A percentile compares a stretch with the other conserved stretches of the same genome.
Evolutionary conservation across 30 jellyfish, hydroid and myxozoan species (phyloP).

Genomic region (Aurelia coerulea): DNA sequence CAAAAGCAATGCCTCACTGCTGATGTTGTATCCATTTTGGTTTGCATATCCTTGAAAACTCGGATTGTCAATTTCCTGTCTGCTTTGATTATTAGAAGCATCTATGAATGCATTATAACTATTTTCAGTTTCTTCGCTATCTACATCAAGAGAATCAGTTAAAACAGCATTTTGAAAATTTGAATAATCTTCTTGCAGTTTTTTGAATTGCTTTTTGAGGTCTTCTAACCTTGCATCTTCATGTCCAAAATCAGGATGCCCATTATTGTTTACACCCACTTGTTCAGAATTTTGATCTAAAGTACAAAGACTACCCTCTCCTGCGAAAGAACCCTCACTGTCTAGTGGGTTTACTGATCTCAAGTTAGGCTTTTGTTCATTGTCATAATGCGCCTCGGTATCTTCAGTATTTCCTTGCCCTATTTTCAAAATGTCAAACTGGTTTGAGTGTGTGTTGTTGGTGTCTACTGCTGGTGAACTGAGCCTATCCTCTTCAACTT

Average conservation of each 20-base stretch:
- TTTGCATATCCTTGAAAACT: background rate
- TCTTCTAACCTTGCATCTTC: slow-evolving; percentile 1
- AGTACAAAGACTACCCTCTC: background rate
- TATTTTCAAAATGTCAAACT: slow-evolving; percentile 20
- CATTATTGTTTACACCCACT: background rate
- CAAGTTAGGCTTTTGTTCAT: no score
- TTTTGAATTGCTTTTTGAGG: slow-evolving; percentile 1
- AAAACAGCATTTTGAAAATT: background rate
- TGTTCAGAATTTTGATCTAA: background rate
- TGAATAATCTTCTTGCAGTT: slow-evolving; percentile 21
- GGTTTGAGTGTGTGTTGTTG: background rate
- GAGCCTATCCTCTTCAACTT: background rate
- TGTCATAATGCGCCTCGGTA: background rate
- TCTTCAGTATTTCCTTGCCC: slow-evolving; percentile 26
- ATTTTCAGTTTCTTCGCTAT: background rate
- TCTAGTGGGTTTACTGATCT: no score
- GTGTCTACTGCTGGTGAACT: background rate
- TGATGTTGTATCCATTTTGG: background rate
- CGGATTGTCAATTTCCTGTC: background rate
- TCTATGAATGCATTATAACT: slow-evolving; percentile 2
- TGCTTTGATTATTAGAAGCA: background rate
- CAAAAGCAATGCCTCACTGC: background rate
- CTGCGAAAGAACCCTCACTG: slow-evolving; percentile 3
- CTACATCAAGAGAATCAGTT: slow-evolving; percentile 38
- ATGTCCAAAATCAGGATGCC: background rate